These are phyloP conservation scores for Okamejei kenojei DNA, from an alignment of 2,797 vertebrate genomes.

Conservation along the genomic window DNA sequence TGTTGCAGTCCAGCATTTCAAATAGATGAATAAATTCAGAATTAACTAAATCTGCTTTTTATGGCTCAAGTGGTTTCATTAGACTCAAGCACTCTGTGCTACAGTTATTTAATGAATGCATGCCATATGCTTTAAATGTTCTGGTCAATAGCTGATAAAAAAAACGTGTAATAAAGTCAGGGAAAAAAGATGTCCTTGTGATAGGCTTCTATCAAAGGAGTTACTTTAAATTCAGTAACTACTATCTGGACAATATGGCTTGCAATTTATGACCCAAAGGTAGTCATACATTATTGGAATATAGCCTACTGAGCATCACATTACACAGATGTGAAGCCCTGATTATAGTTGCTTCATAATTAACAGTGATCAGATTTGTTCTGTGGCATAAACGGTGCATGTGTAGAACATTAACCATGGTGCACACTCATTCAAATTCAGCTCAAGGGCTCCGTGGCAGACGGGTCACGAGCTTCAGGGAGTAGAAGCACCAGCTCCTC, in stretches of 20 bases:
- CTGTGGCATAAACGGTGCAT: constrained; percentile 98
- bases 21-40: constrained; percentile 55
- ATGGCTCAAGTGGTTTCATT: constrained; percentile 97
- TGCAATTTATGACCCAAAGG: constrained; percentile 72
- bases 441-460: constrained; percentile 95
- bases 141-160: constrained; percentile 75
- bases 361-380: constrained; percentile 99
- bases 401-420: constrained; percentile 97
- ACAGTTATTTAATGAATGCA: constrained; percentile 93
- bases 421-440: constrained; percentile 96
- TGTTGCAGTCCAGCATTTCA: constrained; percentile 54
- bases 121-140: constrained; percentile 88
- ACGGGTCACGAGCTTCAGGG: constrained; percentile 98
- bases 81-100: constrained; percentile 83
- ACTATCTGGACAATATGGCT: constrained; percentile 76
- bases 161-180: constrained; percentile 55
- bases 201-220: constrained; percentile 72
- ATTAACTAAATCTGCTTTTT: constrained; percentile 74
- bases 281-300: constrained; percentile 78
- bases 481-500: constrained; percentile 94
- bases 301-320: constrained; percentile 71
- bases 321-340: constrained; percentile 80
- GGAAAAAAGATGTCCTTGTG: constrained; percentile 70
- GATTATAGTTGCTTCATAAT: constrained; percentile 96
- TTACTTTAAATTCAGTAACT: constrained; percentile 73